These are phyloP conservation scores for Pelosia muscerda DNA, from an alignment of 2,888 invertebrate species.

Conservation along the genomic window DNA sequence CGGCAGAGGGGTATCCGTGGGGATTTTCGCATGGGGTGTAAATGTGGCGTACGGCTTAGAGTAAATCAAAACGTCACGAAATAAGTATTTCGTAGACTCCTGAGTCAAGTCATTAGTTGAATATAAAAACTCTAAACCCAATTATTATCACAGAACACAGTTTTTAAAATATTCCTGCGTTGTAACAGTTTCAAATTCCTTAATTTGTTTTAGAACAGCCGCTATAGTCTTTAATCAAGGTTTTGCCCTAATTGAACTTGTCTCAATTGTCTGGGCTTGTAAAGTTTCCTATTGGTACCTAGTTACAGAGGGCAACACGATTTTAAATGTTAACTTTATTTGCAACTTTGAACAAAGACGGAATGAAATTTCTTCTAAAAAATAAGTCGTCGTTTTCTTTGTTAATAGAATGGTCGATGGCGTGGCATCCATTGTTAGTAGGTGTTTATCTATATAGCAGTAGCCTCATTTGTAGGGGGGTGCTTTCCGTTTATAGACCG, in stretches of 20 bases:
- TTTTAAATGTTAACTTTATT: slow-evolving; percentile 40
- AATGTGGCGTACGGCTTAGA: neutral
- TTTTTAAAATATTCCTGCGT: neutral
- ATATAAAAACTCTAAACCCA: too few relatives aligned
- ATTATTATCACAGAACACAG: neutral
- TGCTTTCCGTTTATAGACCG: neutral
- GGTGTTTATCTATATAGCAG: neutral
- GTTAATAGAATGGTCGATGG: neutral
- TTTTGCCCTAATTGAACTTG: slow-evolving; percentile 31
- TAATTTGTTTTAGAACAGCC: slow-evolving; percentile 15
- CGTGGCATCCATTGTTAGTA: neutral
- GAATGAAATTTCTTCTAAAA: slow-evolving; percentile 7
- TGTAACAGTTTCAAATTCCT: slow-evolving; percentile 5
- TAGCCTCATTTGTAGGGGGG: neutral
- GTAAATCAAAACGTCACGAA: neutral
- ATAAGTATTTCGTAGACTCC: neutral
- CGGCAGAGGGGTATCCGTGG: too few relatives aligned
- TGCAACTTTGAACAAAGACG: slow-evolving; percentile 33
- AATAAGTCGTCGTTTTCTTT: slow-evolving; percentile 6
- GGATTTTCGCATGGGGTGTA: too few relatives aligned
- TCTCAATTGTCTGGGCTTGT: slow-evolving; percentile 26
- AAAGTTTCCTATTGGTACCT: slow-evolving; percentile 30
- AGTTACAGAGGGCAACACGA: slow-evolving; percentile 37
- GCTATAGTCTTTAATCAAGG: slow-evolving; percentile 30
- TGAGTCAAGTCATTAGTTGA: neutral